phyloP scores from a whole-genome alignment of 2,797 vertebrate genomes.

The Hapalemur alaotrensis region DNA sequence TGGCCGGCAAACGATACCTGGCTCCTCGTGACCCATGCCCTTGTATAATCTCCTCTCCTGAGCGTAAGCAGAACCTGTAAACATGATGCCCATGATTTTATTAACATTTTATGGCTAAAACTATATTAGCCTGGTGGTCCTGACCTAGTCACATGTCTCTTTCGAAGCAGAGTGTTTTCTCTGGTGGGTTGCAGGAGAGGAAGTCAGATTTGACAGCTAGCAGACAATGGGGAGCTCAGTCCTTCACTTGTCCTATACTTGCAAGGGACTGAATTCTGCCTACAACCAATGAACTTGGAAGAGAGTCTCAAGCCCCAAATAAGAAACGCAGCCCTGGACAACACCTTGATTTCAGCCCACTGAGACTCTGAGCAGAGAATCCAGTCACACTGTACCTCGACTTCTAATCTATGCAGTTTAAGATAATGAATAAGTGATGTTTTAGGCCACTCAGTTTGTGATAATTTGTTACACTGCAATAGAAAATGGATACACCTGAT shows the following conservation, averaged over 20 bases:
- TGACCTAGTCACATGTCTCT: not conserved
- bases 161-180: not conserved
- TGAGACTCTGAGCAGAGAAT: not conserved
- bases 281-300: not conserved
- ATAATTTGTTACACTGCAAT: not conserved
- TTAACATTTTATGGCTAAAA: not conserved
- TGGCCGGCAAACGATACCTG: not conserved
- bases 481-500: not conserved
- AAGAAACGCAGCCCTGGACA: not conserved
- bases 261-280: not conserved
- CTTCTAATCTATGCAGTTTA: not conserved
- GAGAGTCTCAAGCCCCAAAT: not conserved
- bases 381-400: not conserved
- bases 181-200: not conserved
- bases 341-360: not conserved
- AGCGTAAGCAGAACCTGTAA: not conserved
- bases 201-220: not conserved
- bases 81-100: not conserved
- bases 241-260: not conserved
- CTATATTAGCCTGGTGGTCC: not conserved
- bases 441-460: not conserved
- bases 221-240: not conserved
- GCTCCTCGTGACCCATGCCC: not conserved
- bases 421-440: not conserved
- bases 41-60: not conserved